Base-by-base conservation (phyloP, 1,140 invertebrate genomes). In the Dryas iulia region DNA sequence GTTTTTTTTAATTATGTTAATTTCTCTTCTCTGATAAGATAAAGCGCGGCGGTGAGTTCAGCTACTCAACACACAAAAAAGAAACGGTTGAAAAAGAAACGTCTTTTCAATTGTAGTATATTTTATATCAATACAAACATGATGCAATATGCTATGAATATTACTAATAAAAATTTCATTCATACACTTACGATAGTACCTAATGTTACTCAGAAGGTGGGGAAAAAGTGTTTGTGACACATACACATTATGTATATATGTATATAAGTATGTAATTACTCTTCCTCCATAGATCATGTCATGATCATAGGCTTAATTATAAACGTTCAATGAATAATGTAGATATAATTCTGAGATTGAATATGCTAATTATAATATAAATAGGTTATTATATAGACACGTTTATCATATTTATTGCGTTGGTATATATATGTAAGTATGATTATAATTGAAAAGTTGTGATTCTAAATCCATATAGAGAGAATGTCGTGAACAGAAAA, bases 301-400 rank as follows among this genome's bases (percentile, higher is more conserved):
- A 47, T 18, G 39, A 18, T 47, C 7, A 47, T 18, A 18, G 39
- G 18, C 18, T 1, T 47, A 18, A 47, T 47, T 47, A 21, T 7
- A 8, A 47, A 10, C 39, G 39, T 47, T 21, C 39, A 47, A 18
- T 10, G 39, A 47, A 21, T 47, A 39, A 47, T 47, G 21, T n/a
- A 47, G 39, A 47, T 39, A 39, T 39, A 39, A 39, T 47, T 25
- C 25, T 11, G 24, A 56, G 24, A 56, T 11, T 24, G 12, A 11
- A 23, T 54, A 54, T 21, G 52, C 52, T 54, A 54, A 54, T 54
- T 21, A 54, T 11, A 12, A 39, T 39, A 39, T 39, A 39, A 39
- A 39, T 18, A 39, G n/a, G 33, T 12, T 14, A n/a, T 39, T 39
- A 14, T 14, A 35, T 35, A 14, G 5, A 6, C 6, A 39, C 5